These are phyloP conservation scores for Pycnonotus jocosus DNA, from an alignment of 2,113 vertebrate species.

Conservation along the genomic window DNA sequence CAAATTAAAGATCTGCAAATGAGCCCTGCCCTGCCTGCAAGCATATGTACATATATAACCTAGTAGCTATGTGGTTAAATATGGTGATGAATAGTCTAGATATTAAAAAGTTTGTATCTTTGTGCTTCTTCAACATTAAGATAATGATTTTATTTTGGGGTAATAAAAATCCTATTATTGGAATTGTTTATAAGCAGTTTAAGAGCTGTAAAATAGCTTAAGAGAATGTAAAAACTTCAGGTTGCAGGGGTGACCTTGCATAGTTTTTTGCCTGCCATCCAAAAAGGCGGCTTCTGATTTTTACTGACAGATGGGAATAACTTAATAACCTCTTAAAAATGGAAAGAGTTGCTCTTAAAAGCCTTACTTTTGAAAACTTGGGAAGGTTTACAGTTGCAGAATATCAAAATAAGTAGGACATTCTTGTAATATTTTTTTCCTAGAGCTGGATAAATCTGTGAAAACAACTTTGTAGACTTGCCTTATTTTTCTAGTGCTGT, in stretches of 20 bases:
- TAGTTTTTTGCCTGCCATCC: neutral
- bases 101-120: neutral
- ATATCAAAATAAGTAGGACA: constrained; percentile 4
- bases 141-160: neutral
- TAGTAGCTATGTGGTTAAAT: neutral
- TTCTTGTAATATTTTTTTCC: neutral
- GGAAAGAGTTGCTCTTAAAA: neutral
- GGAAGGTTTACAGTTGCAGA: neutral
- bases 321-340: neutral
- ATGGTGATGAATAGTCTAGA: neutral
- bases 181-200: neutral
- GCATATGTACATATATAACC: too few relatives aligned
- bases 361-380: neutral
- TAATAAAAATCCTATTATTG: neutral
- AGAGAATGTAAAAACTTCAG: neutral
- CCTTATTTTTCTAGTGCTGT: neutral
- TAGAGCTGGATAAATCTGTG: neutral
- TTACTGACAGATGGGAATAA: neutral
- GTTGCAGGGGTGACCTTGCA: neutral
- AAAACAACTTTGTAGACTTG: neutral
- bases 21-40: neutral
- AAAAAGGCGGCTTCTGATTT: neutral
- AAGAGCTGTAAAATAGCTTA: neutral
- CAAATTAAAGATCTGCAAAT: neutral
- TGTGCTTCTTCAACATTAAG: neutral